phyloP scores from a whole-genome alignment of 2,797 vertebrate genomes.

The Halcyon badia region DNA sequence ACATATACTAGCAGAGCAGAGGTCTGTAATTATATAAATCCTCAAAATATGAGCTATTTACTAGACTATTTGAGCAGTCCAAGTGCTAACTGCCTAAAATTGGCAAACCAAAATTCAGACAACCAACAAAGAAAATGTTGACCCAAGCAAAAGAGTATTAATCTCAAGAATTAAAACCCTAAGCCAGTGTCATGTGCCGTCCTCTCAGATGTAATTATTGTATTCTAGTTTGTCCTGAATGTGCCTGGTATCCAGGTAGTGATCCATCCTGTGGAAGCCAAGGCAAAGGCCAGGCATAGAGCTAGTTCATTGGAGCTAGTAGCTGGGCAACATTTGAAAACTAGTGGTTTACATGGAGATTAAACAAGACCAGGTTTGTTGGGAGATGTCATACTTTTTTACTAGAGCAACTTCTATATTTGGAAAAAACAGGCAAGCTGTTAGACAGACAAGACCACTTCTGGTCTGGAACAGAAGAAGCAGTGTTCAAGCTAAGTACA shows the following conservation, averaged over 20 bases:
- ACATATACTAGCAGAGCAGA: constrained; percentile 50
- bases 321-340: neutral
- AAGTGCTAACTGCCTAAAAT: constrained; percentile 65
- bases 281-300: neutral
- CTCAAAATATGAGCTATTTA: constrained; percentile 36
- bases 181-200: constrained; percentile 39
- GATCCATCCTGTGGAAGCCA: neutral
- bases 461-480: neutral
- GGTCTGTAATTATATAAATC: constrained; percentile 54
- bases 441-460: neutral
- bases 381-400: neutral
- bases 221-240: constrained; percentile 28
- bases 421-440: neutral
- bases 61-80: constrained; percentile 69
- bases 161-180: constrained; percentile 61
- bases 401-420: neutral
- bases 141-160: constrained; percentile 53
- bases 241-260: neutral
- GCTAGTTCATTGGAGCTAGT: neutral
- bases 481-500: neutral
- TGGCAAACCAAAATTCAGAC: constrained; percentile 61
- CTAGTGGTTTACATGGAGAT: neutral
- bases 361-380: neutral
- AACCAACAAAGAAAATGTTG: neutral
- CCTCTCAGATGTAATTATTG: constrained; percentile 23